phyloP scores from a whole-genome alignment of 2,888 invertebrate genomes.

The Hartigia nigra region DNA sequence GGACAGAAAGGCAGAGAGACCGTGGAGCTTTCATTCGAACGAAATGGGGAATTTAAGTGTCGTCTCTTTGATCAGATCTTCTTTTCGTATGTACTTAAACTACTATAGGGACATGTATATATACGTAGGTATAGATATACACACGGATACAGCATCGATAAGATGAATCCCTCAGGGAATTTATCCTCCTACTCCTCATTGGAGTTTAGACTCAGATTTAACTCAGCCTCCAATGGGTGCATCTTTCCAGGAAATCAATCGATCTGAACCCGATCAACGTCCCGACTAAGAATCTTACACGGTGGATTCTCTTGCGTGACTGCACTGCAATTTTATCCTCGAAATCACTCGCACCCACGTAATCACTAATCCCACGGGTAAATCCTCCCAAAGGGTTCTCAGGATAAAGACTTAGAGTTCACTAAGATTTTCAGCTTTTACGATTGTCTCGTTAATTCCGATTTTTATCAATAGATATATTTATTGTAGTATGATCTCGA shows the following conservation, averaged over 20 bases:
- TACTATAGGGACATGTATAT: not conserved
- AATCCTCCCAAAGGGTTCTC: not conserved
- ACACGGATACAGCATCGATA: not conserved
- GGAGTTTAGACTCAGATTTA: not conserved
- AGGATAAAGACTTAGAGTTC: not conserved
- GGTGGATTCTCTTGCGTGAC: not conserved
- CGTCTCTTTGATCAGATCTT: constrained; percentile 52
- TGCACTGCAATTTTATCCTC: not conserved
- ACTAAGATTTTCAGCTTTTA: not conserved
- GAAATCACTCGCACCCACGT: not conserved
- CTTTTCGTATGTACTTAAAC: constrained; percentile 17
- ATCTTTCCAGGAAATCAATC: not conserved
- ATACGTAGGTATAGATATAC: not conserved
- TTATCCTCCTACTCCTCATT: not conserved
- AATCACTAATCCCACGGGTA: not conserved
- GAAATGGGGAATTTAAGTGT: constrained; percentile 59
- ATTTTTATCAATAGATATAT: not conserved
- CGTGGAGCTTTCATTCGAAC: constrained; percentile 44
- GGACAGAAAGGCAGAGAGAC: constrained; percentile 34
- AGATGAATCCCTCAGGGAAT: not conserved
- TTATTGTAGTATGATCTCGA: not conserved
- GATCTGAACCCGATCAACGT: not conserved
- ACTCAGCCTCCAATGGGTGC: not conserved
- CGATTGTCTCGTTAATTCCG: not conserved
- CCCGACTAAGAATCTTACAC: not conserved